Percentiles rank a stretch among this genome's conserved stretches.
Evolutionary conservation across 2,888 invertebrate species (phyloP).

Genomic region (Blera fallax): DNA sequence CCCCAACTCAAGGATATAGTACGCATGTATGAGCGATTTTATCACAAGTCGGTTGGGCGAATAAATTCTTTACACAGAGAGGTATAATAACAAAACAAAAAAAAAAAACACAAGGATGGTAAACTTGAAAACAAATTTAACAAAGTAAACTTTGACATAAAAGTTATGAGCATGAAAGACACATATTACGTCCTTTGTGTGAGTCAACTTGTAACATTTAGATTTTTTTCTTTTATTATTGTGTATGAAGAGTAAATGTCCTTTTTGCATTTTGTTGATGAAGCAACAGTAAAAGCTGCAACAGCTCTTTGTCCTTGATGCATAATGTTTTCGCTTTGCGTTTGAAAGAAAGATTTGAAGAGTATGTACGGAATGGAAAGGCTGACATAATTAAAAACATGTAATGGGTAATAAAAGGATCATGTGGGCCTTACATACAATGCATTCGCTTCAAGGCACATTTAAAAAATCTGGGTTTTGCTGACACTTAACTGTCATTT

Average conservation of each 20-base stretch:
- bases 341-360: constrained; percentile 2
- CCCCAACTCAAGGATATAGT: constrained; percentile 38
- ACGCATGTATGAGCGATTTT: constrained; percentile 47
- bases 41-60: constrained; percentile 16
- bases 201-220: constrained; percentile 64
- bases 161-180: constrained; percentile 57
- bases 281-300: constrained; percentile 21
- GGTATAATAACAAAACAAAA: no score
- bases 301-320: constrained; percentile 22
- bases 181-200: constrained; percentile 47
- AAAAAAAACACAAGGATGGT: constrained; percentile 1
- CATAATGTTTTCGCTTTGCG: constrained; percentile 6
- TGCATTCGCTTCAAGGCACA: constrained; percentile 3
- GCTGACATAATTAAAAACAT: constrained; percentile 26
- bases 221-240: constrained; percentile 8
- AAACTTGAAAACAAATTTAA: constrained; percentile 68
- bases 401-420: neutral
- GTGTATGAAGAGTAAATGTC: constrained; percentile 54
- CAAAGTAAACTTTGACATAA: constrained; percentile 70
- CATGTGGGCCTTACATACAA: neutral
- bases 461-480: constrained; percentile 27
- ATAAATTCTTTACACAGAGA: constrained; percentile 23
- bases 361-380: constrained; percentile 7
- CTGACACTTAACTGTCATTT: constrained; percentile 21
- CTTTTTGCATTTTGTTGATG: constrained; percentile 58